A percentile compares a stretch with the other conserved stretches of the same genome.
These are phyloP conservation scores for Acrobasis consociella DNA, from an alignment of 2,888 invertebrate genomes.

Conservation along the genomic window DNA sequence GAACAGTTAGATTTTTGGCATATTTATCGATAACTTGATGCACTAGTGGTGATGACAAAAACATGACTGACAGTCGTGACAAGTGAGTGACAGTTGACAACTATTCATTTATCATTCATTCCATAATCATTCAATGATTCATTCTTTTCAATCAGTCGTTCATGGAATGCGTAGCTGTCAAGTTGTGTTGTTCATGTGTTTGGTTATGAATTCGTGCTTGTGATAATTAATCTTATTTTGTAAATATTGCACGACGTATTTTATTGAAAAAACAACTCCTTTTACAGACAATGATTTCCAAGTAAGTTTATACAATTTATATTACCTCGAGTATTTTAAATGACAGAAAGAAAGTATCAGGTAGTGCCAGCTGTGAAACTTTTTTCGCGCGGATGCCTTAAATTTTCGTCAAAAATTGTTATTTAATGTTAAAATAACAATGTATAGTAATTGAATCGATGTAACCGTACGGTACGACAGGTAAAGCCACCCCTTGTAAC, in stretches of 20 bases:
- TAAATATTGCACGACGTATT: background rate
- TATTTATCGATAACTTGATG: no score
- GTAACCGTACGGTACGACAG: constrained; percentile 46
- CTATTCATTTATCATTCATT: background rate
- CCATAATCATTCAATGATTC: background rate
- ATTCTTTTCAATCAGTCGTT: background rate
- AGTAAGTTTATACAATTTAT: background rate
- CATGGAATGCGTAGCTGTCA: background rate
- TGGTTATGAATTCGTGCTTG: background rate
- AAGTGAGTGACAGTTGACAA: no score
- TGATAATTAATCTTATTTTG: background rate
- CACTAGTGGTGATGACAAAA: no score
- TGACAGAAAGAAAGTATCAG: background rate
- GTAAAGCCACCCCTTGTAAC: constrained; percentile 71
- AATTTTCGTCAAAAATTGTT: constrained; percentile 39
- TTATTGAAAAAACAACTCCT: background rate
- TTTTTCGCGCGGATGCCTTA: constrained; percentile 25
- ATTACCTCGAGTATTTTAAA: background rate
- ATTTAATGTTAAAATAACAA: background rate
- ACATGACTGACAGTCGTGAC: no score
- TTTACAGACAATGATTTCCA: background rate
- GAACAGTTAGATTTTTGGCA: no score
- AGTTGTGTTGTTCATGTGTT: no score
- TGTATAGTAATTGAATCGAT: constrained; percentile 36
- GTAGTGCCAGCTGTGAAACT: constrained; percentile 21